phyloP scores from a whole-genome alignment of 2,113 vertebrate species.

The Acinonyx jubatus region DNA sequence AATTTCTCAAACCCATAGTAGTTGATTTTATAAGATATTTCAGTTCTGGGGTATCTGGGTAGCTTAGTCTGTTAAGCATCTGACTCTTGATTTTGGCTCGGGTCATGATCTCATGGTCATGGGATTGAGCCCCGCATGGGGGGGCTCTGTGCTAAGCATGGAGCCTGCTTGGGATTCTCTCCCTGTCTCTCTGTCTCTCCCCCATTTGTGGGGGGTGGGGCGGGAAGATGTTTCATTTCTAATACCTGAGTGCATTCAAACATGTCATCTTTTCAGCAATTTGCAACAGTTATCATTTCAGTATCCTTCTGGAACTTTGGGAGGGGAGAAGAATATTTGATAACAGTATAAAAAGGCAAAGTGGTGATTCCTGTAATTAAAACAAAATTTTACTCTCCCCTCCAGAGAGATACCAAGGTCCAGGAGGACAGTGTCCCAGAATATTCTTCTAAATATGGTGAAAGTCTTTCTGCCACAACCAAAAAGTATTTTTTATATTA shows the following conservation, averaged over 20 bases:
- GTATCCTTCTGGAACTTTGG: background rate
- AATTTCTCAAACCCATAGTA: background rate
- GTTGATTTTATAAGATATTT: conserved; percentile 1
- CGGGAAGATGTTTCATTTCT: background rate
- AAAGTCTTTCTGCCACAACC: background rate
- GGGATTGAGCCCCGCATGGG: no score
- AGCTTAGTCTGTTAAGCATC: no score
- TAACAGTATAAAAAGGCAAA: conserved; percentile 5
- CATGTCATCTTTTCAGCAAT: background rate
- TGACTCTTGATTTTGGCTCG: no score
- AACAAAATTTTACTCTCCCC: background rate
- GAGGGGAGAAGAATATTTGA: background rate
- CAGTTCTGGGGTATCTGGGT: background rate
- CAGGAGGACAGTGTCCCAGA: background rate
- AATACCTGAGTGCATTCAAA: background rate
- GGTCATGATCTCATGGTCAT: no score
- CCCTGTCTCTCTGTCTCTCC: no score
- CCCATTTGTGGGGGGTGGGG: no score
- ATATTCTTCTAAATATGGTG: conserved; percentile 3
- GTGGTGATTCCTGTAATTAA: background rate
- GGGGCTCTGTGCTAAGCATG: no score
- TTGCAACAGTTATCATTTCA: background rate
- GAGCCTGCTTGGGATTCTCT: no score
- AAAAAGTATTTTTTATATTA: conserved; percentile 22
- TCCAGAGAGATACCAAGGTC: background rate